Percentiles rank a stretch among this genome's conserved stretches.
phyloP scores from a whole-genome alignment of 2,888 invertebrate species.

The Hemithea aestivaria region DNA sequence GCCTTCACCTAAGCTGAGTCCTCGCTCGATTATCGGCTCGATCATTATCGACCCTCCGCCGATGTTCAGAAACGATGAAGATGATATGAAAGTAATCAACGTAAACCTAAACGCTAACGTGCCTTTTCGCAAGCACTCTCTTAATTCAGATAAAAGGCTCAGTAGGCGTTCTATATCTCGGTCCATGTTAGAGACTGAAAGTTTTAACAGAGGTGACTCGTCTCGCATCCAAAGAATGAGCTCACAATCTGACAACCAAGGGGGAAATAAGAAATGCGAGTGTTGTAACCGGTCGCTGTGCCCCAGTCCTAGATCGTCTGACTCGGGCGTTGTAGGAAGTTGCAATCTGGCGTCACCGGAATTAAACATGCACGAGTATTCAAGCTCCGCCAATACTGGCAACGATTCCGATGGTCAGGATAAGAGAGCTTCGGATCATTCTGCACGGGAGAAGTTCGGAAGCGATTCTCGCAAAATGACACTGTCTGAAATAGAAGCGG shows the following conservation, averaged over 20 bases:
- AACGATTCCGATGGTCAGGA: constrained; percentile 63
- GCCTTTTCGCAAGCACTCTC: constrained; percentile 76
- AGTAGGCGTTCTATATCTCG: constrained; percentile 67
- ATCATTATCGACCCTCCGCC: constrained; percentile 78
- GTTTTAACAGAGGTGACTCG: constrained; percentile 49
- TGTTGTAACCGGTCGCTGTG: constrained; percentile 81
- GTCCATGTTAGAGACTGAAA: constrained; percentile 67
- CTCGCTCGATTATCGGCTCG: constrained; percentile 49
- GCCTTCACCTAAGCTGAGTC: constrained; percentile 56
- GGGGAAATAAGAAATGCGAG: constrained; percentile 67
- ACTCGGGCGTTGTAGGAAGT: constrained; percentile 92
- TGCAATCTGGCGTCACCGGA: constrained; percentile 87
- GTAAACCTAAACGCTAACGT: constrained; percentile 62
- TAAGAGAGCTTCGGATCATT: constrained; percentile 46
- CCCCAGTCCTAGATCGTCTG: constrained; percentile 86
- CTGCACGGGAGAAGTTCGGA: constrained; percentile 52
- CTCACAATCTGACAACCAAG: constrained; percentile 64
- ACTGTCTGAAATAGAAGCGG: constrained; percentile 78
- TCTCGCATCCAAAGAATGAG: constrained; percentile 62
- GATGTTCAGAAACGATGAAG: constrained; percentile 78
- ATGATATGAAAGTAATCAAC: constrained; percentile 63
- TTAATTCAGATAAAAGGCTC: constrained; percentile 80
- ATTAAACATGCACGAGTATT: constrained; percentile 68
- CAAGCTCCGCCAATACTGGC: constrained; percentile 43
- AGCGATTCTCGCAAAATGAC: constrained; percentile 60